These are phyloP conservation scores for Acanthochromis polyacanthus DNA, from an alignment of 2,113 vertebrate species.

Conservation along the genomic window DNA sequence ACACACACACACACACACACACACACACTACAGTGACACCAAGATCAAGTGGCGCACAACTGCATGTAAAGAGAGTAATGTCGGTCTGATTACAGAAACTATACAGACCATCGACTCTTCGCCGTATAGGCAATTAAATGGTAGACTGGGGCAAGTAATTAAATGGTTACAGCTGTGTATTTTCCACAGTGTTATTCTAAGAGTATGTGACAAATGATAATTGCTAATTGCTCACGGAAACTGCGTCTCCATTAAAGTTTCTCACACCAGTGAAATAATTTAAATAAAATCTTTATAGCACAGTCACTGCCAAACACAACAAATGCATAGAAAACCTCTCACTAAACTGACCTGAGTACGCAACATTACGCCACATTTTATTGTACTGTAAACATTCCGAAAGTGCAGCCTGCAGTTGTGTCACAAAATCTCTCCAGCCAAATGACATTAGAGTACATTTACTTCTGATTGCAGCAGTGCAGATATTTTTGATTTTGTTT, in stretches of 20 bases:
- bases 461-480: too few species aligned
- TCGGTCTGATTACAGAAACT: conserved; percentile 46
- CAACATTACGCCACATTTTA: too few species aligned
- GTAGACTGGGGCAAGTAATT: conserved; percentile 60
- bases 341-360: too few species aligned
- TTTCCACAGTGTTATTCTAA: conserved; percentile 37
- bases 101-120: conserved; percentile 24
- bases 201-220: conserved; percentile 35
- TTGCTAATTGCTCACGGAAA: conserved; percentile 32
- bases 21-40: conserved; percentile 12
- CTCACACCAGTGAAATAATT: not conserved
- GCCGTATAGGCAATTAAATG: conserved; percentile 60
- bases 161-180: conserved; percentile 38
- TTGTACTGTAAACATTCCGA: too few species aligned
- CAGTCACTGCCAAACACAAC: not conserved
- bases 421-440: too few species aligned
- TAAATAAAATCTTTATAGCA: conserved; percentile 3
- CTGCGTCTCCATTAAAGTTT: not conserved
- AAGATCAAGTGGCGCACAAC: conserved; percentile 16
- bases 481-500: too few species aligned
- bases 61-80: conserved; percentile 29
- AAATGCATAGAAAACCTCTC: not conserved
- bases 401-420: too few species aligned
- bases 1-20: conserved; percentile 16
- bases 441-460: too few species aligned